These are phyloP conservation scores for Rugalucina vietnamica DNA, from an alignment of 2,888 invertebrate genomes.

Conservation along the genomic window DNA sequence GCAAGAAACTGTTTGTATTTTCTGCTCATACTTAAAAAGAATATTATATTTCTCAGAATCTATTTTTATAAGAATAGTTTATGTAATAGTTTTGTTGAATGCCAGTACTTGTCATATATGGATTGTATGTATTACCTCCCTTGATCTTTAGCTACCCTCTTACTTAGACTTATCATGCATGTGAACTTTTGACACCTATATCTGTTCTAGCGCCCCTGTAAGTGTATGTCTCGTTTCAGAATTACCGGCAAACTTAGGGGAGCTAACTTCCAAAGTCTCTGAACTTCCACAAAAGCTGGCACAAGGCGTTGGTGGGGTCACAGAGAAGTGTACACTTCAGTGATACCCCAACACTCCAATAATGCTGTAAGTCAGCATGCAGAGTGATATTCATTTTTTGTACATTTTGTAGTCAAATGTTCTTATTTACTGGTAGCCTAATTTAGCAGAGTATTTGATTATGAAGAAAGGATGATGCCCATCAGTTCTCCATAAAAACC, in stretches of 20 bases:
- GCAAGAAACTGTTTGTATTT: too few species aligned
- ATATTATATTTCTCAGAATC: too few species aligned
- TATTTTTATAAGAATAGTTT: too few species aligned
- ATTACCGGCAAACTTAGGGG: conserved; percentile 67
- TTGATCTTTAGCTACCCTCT: not conserved
- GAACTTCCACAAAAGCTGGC: conserved; percentile 82
- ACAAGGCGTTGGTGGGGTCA: conserved; percentile 80
- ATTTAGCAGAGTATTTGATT: too few species aligned
- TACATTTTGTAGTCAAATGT: not conserved
- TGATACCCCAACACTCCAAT: conserved; percentile 59
- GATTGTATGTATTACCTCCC: not conserved
- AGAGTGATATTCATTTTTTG: not conserved
- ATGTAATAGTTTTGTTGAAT: too few species aligned
- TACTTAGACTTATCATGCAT: conserved; percentile 1
- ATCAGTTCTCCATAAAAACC: too few species aligned
- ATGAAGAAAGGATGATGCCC: too few species aligned
- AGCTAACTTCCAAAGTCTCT: conserved; percentile 81
- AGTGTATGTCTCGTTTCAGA: conserved; percentile 50
- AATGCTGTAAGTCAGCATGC: conserved; percentile 50
- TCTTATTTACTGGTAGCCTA: too few species aligned
- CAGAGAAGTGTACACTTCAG: conserved; percentile 82
- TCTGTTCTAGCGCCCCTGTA: conserved; percentile 3
- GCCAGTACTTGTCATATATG: not conserved
- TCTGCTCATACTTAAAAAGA: too few species aligned
- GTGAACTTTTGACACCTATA: not conserved